phyloP scores from a whole-genome alignment of 92 coral and sea anemone species.

The Anthopleura xanthogrammica region DNA sequence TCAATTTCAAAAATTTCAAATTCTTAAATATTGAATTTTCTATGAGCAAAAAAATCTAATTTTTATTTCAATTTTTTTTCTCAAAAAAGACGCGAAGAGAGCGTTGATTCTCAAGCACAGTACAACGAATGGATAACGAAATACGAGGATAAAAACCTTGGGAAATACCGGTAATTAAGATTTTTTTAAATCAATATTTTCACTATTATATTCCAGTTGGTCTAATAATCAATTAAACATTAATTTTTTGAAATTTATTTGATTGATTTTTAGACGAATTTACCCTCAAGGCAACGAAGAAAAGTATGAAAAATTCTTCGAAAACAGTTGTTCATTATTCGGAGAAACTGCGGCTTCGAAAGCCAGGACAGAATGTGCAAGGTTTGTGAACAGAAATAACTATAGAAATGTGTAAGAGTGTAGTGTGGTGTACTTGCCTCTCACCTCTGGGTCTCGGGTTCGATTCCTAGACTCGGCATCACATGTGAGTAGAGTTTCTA shows the following conservation, averaged over 20 bases:
- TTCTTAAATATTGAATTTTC: too few relatives aligned
- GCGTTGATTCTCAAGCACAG: conserved; percentile 59
- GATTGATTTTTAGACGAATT: conserved; percentile 64
- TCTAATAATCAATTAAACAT: neutral
- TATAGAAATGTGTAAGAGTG: neutral
- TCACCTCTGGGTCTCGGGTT: too few relatives aligned
- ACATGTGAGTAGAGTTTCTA: neutral
- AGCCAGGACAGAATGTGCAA: conserved; percentile 97
- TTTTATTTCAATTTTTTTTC: neutral
- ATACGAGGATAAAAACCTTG: conserved; percentile 84
- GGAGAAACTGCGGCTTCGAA: conserved; percentile 97
- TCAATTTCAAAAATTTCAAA: neutral
- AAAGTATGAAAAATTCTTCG: conserved; percentile 76
- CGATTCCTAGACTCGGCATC: neutral
- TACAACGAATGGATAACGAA: conserved; percentile 75
- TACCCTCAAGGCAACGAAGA: conserved; percentile 93
- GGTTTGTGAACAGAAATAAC: conserved; percentile 46
- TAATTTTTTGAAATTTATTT: neutral
- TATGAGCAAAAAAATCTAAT: neutral
- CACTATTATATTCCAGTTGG: neutral
- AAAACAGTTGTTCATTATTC: conserved; percentile 94
- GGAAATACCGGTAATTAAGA: conserved; percentile 74
- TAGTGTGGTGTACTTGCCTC: too few relatives aligned
- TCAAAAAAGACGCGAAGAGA: conserved; percentile 73
- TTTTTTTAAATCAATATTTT: neutral